phyloP scores from a whole-genome alignment of 1,140 invertebrate genomes.

The Drosophila funebris region DNA sequence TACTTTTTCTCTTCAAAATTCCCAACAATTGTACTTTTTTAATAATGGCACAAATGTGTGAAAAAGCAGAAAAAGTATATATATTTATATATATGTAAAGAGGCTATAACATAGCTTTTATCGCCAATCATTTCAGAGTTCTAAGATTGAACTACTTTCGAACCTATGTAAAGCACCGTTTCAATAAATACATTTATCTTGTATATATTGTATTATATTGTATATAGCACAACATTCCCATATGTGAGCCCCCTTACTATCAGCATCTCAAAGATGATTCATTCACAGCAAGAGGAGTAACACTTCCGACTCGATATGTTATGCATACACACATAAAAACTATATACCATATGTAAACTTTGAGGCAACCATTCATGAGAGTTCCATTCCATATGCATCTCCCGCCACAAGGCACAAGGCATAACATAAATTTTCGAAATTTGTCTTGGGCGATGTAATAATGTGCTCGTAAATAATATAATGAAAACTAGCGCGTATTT shows the following conservation, averaged over 20 bases:
- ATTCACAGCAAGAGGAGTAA: conserved; percentile 2
- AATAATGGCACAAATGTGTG: no score
- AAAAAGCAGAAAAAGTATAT: no score
- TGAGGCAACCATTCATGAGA: conserved; percentile 2
- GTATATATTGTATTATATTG: no score
- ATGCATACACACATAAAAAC: conserved; percentile 7
- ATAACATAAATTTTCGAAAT: conserved; percentile 56
- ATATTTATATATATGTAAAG: no score
- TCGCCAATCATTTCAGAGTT: neutral
- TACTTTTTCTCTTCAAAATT: no score
- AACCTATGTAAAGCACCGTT: neutral
- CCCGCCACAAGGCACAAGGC: neutral
- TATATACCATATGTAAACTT: conserved; percentile 21
- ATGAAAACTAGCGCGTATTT: conserved; percentile 63
- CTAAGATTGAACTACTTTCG: neutral
- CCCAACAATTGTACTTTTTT: no score
- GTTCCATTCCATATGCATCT: neutral
- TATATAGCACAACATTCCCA: conserved; percentile 23
- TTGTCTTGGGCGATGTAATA: conserved; percentile 44
- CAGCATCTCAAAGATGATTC: conserved; percentile 22
- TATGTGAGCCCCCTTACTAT: conserved; percentile 2
- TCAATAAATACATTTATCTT: neutral
- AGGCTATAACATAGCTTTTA: no score
- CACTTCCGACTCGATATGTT: conserved; percentile 23
- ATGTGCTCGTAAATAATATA: conserved; percentile 61